A percentile compares a stretch with the other conserved stretches of the same genome.
phyloP scores from a whole-genome alignment of 2,888 invertebrate species.

The Xestia xanthographa region DNA sequence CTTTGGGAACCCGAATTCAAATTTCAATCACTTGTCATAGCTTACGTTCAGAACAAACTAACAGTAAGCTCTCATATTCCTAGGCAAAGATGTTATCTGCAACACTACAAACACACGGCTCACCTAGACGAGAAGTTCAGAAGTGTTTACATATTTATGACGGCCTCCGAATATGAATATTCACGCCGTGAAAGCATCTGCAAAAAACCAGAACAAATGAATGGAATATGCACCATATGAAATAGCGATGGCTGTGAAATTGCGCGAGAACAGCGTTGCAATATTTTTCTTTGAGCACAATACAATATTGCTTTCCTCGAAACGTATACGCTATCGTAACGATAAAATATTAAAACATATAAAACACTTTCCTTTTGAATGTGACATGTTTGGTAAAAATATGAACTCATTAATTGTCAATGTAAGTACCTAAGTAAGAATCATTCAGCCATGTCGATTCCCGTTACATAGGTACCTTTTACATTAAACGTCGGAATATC shows the following conservation, averaged over 20 bases:
- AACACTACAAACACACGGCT: constrained; percentile 40
- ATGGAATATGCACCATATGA: constrained; percentile 73
- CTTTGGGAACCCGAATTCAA: not conserved
- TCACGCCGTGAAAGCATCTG: constrained; percentile 57
- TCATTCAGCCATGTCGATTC: too few species aligned
- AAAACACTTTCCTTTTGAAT: constrained; percentile 43
- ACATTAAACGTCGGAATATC: not conserved
- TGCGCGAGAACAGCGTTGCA: constrained; percentile 74
- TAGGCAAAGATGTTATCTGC: constrained; percentile 38
- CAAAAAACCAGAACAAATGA: constrained; percentile 70
- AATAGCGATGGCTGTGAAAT: constrained; percentile 75
- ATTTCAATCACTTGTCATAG: constrained; percentile 8
- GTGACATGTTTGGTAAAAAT: constrained; percentile 13
- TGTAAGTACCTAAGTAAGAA: not conserved
- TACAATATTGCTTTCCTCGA: constrained; percentile 74
- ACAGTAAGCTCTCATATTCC: constrained; percentile 17
- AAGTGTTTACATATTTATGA: constrained; percentile 61
- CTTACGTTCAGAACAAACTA: constrained; percentile 15
- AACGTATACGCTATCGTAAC: constrained; percentile 63
- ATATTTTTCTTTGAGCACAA: constrained; percentile 81
- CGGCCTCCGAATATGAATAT: constrained; percentile 56
- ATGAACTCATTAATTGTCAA: not conserved
- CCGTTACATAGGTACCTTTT: not conserved
- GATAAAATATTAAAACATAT: constrained; percentile 66
- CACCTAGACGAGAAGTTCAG: constrained; percentile 49